phyloP scores from a whole-genome alignment of 1,140 invertebrate species.

The Sipha flava region DNA sequence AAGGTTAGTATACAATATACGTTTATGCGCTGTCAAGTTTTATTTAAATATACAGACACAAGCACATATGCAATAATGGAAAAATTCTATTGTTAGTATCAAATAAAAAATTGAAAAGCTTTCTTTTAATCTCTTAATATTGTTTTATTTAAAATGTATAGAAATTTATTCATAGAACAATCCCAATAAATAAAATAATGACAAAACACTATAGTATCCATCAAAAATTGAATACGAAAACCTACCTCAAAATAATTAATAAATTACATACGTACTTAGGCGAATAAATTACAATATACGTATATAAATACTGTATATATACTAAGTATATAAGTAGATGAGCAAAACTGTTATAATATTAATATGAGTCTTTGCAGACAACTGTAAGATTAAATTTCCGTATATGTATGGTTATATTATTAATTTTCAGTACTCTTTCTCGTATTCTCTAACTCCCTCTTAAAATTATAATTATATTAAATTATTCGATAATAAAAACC shows the following conservation, averaged over 20 bases:
- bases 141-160: too few relatives aligned
- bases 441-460: not conserved
- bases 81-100: not conserved
- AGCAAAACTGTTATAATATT: not conserved
- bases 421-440: not conserved
- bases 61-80: not conserved
- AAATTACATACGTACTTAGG: too few relatives aligned
- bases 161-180: not conserved
- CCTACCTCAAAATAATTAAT: not conserved
- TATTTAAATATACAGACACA: not conserved
- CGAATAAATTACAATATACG: too few relatives aligned
- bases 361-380: not conserved
- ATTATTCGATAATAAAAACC: not conserved
- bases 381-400: not conserved
- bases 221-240: not conserved
- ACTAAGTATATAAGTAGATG: too few relatives aligned
- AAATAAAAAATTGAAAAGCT: not conserved
- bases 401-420: not conserved
- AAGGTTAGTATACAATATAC: not conserved
- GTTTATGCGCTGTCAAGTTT: not conserved
- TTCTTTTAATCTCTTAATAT: not conserved
- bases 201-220: not conserved
- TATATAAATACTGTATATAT: too few relatives aligned
- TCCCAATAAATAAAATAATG: not conserved
- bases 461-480: not conserved